A percentile compares a stretch with the other conserved stretches of the same genome.
Evolutionary conservation across 2,888 invertebrate genomes (phyloP).

Genomic region (Hirudinaria manillensis): DNA sequence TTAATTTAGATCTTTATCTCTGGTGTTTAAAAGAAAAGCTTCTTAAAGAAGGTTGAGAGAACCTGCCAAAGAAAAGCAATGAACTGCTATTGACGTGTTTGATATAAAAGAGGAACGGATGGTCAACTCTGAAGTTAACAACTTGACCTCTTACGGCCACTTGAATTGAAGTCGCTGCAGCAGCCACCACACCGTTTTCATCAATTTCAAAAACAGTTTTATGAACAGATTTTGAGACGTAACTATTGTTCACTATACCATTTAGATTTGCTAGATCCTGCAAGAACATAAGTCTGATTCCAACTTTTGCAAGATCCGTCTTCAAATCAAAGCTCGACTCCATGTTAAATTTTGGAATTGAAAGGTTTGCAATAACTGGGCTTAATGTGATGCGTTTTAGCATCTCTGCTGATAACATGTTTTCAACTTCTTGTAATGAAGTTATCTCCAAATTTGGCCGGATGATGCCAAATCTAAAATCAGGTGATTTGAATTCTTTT

Average conservation of each 20-base stretch:
- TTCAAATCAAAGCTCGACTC: conserved; percentile 36
- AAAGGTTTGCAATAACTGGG: conserved; percentile 30
- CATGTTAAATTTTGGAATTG: conserved; percentile 40
- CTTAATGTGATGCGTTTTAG: conserved; percentile 1
- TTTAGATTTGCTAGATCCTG: conserved; percentile 45
- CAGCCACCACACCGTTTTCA: conserved; percentile 45
- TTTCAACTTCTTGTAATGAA: conserved; percentile 29
- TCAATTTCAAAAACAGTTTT: conserved; percentile 48
- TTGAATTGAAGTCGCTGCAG: conserved; percentile 40
- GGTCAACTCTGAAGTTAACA: conserved; percentile 31
- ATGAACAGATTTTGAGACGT: conserved; percentile 47
- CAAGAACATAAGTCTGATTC: conserved; percentile 41
- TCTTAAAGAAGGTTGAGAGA: conserved; percentile 30
- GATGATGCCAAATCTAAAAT: conserved; percentile 26
- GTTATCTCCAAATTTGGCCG: conserved; percentile 34
- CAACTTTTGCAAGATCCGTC: conserved; percentile 34
- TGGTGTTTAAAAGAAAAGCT: too few relatives aligned
- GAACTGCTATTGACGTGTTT: conserved; percentile 31
- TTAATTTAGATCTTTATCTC: too few relatives aligned
- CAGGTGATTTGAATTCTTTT: too few relatives aligned
- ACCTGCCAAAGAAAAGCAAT: conserved; percentile 39
- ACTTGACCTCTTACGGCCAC: too few relatives aligned
- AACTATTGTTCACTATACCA: conserved; percentile 43
- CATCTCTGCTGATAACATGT: conserved; percentile 23
- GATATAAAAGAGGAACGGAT: conserved; percentile 40